These are phyloP conservation scores for Dreissena polymorpha DNA, from an alignment of 1,140 invertebrate genomes.

Conservation along the genomic window DNA sequence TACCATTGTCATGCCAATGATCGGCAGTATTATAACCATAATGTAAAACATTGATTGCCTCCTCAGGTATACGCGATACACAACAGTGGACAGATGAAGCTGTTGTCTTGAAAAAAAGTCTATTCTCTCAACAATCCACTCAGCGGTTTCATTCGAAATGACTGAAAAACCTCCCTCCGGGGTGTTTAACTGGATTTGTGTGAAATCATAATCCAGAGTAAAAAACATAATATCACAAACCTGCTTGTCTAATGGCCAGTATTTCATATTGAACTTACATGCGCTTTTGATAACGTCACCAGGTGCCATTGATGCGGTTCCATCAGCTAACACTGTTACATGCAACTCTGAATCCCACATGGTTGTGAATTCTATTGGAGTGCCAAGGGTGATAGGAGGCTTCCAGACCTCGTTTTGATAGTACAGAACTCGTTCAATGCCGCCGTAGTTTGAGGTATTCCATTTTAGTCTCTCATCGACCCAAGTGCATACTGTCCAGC, in stretches of 20 bases:
- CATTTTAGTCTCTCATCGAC: slow-evolving; percentile 6
- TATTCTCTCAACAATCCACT: slow-evolving; percentile 2
- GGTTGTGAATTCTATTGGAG: neutral
- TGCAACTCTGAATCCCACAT: neutral
- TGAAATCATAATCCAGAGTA: neutral
- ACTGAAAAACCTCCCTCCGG: neutral
- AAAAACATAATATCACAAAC: slow-evolving; percentile 27
- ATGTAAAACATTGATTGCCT: slow-evolving; percentile 30
- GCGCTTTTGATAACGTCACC: neutral
- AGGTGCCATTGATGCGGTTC: neutral
- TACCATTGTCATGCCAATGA: neutral
- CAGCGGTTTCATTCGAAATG: neutral
- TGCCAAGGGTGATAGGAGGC: neutral
- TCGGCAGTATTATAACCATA: slow-evolving; percentile 32
- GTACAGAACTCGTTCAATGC: neutral
- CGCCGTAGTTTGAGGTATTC: slow-evolving; percentile 2
- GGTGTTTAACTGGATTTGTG: neutral
- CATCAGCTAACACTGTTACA: neutral
- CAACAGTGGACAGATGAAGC: neutral
- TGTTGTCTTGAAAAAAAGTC: neutral
- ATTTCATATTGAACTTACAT: slow-evolving; percentile 35
- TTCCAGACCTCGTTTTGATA: slow-evolving; percentile 10
- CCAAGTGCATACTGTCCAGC: neutral
- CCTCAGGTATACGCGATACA: neutral
- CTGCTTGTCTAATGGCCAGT: slow-evolving; percentile 54